Evolutionary conservation across 2,113 vertebrate species (phyloP), one percentile per base, ranked within the genome.

Genomic region (Neomonachus schauinslandi): DNA sequence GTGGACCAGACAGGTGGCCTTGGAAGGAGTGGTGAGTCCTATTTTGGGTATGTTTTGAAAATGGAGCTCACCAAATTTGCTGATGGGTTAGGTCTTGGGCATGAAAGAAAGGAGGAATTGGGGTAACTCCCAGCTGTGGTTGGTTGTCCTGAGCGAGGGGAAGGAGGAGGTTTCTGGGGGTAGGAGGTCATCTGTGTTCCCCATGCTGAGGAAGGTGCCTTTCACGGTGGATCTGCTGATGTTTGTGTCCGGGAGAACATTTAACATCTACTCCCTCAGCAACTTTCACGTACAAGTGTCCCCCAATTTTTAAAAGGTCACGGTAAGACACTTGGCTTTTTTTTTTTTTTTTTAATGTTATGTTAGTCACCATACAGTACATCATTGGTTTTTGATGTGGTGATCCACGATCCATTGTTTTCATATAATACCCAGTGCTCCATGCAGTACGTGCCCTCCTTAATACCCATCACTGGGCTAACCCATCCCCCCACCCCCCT

Each of bases 11-110:
- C 46, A 19, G 16, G 46, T 16, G 46, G 28, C 46, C 28, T 3
- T 24, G 76, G 16, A 31, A 49, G 4, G 2, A 51, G 4, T 51
- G 15, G 46, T 19, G 21, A 10, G 46, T n/a, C 49, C 0, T 2
- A 2, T 53, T 79, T 18, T 1, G 18, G 76, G 2, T 6, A 33
- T 1, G 10, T 33, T 33, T 53, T 53, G 9, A 33, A 51, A 10
- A 33, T 3, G 31, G 49, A 53, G 31, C 16, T 79, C 9, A 31
- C 18, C 18, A 5, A 10, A 42, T 72, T 72, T 36, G 2, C 36
- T 1, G 4, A 42, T 13, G 21, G 21, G 71, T 39, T 72, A 72
- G 36, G 24, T 72, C 0, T 26, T 28, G 49, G 28, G 76, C 51
- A 5, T 11, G 49, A 18, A 46, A 21, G 46, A n/a, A 33, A 28